phyloP scores from a whole-genome alignment of 2,797 vertebrate genomes.

The Microcaecilia unicolor region DNA sequence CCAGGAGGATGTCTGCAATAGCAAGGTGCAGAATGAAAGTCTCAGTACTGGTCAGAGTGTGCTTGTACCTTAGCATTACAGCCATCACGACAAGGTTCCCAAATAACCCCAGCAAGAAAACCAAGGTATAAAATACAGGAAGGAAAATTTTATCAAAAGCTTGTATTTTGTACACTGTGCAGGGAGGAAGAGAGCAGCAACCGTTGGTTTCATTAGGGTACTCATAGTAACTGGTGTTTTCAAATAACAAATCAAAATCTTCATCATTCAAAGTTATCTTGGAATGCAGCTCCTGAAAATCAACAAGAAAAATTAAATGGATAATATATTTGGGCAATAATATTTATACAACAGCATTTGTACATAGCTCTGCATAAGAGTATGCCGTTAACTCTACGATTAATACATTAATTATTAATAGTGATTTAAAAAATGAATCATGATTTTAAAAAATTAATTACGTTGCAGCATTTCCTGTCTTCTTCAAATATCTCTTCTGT shows the following conservation, averaged over 20 bases:
- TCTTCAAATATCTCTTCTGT: no score
- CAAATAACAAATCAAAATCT: not conserved
- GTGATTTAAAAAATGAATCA: no score
- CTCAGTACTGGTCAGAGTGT: slow-evolving; percentile 60
- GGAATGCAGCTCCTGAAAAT: no score
- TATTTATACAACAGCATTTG: no score
- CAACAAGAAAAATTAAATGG: no score
- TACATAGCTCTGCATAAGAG: no score
- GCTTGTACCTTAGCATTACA: slow-evolving; percentile 48
- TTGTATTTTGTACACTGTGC: slow-evolving; percentile 17
- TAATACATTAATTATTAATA: no score
- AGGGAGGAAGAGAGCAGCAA: slow-evolving; percentile 19
- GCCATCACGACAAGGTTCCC: slow-evolving; percentile 59
- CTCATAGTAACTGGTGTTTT: not conserved
- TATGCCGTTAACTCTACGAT: no score
- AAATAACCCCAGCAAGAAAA: slow-evolving; percentile 57
- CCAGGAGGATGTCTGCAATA: slow-evolving; percentile 58
- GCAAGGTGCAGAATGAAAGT: slow-evolving; percentile 72
- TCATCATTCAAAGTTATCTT: no score
- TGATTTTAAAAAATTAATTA: no score
- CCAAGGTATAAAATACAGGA: slow-evolving; percentile 46
- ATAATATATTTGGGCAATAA: no score
- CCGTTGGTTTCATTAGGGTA: not conserved
- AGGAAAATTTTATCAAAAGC: slow-evolving; percentile 56
- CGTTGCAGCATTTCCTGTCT: no score